Base-by-base conservation (phyloP, 2,888 invertebrate species). In the Seira ritae region DNA sequence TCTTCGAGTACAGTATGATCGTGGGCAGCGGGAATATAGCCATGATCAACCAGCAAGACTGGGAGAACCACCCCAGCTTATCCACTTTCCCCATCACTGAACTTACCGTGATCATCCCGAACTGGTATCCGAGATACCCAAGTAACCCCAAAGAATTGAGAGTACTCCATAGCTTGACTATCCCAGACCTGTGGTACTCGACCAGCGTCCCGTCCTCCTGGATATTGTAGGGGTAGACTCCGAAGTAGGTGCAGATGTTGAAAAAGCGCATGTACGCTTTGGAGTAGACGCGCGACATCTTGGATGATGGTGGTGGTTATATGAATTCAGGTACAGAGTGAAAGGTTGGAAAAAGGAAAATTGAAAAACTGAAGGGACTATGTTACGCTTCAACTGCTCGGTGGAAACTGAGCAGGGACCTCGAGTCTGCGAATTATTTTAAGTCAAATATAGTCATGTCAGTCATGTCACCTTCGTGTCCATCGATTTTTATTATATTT, bases 11-110 rank as follows among this genome's bases (percentile, higher is more conserved):
- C 37, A 88, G 83, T n/a, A 78, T 79, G 73, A 88, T 84, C 22
- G 80, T 84, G 10, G 88, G 88, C 8, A 88, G 76, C 0, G 88
- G 88, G 70, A 88, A 88, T 6, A 88, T 76, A 19, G 86, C 84
- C 86, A 88, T 87, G 81, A 88, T 88, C 70, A 88, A 85, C 88
- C 88, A 88, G 76, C 88, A 88, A 15, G 79, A 79, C 69, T 88
- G 88, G 10, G 85, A 83, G 84, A 88, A 88, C 88, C 88, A 88
- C 55, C 87, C 88, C 0, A 88, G 75, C 73, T 88, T 88, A 78
- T 88, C 86, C 20, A 87, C 88, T n/a, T 84, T 77, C 0, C 88
- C 88, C 80, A 88, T 65, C 24, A 88, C 87, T 12, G 79, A 79
- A 20, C 80, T 83, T 20, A 88, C 82, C 1, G 88, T 88, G 85